phyloP scores from a whole-genome alignment of 2,113 vertebrate genomes.

The Pteropus alecto region DNA sequence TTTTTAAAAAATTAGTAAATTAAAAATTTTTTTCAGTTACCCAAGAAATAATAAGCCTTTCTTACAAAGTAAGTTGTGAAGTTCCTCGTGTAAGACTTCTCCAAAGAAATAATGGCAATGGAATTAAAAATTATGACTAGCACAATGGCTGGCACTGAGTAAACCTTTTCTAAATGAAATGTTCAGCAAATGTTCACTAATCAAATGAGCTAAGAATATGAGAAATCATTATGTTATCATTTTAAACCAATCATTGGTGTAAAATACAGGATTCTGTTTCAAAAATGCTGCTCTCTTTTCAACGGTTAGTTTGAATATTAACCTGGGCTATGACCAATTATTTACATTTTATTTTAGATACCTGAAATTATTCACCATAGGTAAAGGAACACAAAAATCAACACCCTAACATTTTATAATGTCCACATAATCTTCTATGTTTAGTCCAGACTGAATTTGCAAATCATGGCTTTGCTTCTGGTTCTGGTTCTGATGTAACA shows the following conservation, averaged over 20 bases:
- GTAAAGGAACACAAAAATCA: neutral
- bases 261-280: neutral
- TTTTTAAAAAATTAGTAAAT: neutral
- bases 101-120: neutral
- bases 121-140: neutral
- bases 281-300: neutral
- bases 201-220: neutral
- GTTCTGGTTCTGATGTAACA: neutral
- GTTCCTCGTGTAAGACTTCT: neutral
- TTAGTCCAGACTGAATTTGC: neutral
- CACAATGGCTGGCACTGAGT: neutral
- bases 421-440: neutral
- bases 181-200: neutral
- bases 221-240: neutral
- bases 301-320: neutral
- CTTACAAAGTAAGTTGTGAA: neutral
- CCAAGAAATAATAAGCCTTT: slow-evolving; percentile 10
- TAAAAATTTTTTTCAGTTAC: neutral
- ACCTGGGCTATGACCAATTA: neutral
- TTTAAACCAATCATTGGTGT: neutral
- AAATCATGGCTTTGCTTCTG: neutral
- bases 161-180: slow-evolving; percentile 5
- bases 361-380: slow-evolving; percentile 24
- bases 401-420: neutral
- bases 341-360: neutral